These are phyloP conservation scores for Erethizon dorsatum DNA, from an alignment of 2,797 vertebrate species.

Conservation along the genomic window DNA sequence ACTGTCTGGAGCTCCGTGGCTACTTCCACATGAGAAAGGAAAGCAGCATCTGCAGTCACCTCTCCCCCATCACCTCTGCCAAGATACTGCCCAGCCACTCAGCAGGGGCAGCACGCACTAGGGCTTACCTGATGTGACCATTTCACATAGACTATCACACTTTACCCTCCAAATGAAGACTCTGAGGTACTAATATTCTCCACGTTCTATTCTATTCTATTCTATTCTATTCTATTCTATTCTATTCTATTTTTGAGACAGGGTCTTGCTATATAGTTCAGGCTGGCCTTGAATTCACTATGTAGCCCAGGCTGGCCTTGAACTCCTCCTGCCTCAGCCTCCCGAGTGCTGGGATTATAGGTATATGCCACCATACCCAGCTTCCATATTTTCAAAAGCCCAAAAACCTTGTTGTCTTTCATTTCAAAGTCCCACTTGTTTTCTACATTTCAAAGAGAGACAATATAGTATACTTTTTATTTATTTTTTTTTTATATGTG, in stretches of 20 bases:
- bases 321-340: background rate
- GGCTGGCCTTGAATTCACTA: background rate
- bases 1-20: background rate
- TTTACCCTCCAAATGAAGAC: constrained; percentile 55
- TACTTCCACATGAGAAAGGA: constrained; percentile 8
- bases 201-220: background rate
- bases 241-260: background rate
- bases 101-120: background rate
- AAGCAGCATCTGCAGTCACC: background rate
- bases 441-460: constrained; percentile 35
- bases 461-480: background rate
- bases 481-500: too few relatives aligned
- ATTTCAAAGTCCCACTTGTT: constrained; percentile 17
- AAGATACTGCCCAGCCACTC: background rate
- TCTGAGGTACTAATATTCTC: background rate
- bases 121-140: background rate
- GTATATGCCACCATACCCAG: background rate
- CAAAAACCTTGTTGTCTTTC: background rate
- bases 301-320: background rate
- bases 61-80: background rate
- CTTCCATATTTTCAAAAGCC: background rate
- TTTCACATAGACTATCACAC: background rate
- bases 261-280: background rate
- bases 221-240: background rate
- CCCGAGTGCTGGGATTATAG: background rate